These are phyloP conservation scores for Leuciscus idus DNA, from an alignment of 2,113 vertebrate genomes.

Conservation along the genomic window DNA sequence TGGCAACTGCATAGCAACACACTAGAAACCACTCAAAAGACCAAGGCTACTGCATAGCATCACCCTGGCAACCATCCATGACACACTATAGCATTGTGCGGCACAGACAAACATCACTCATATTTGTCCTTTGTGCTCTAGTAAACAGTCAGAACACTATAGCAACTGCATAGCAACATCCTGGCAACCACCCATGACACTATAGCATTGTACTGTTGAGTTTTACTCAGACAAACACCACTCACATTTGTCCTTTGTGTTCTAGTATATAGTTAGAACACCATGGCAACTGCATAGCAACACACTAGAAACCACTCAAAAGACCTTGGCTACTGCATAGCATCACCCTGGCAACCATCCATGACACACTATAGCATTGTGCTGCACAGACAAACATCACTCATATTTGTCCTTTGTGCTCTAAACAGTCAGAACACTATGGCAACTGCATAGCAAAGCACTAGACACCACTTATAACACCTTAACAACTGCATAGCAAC, in stretches of 20 bases:
- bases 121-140: background rate
- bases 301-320: background rate
- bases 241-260: background rate
- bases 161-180: background rate
- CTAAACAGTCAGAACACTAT: background rate
- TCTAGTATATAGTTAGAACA: background rate
- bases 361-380: background rate
- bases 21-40: background rate
- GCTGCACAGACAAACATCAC: too few relatives aligned
- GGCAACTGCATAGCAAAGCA: background rate
- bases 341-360: background rate
- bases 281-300: background rate
- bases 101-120: background rate
- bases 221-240: background rate
- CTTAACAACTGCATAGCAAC: background rate
- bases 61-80: background rate
- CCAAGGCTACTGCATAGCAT: background rate
- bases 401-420: too few relatives aligned
- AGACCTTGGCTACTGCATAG: background rate
- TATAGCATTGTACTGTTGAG: too few relatives aligned
- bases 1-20: background rate
- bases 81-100: background rate
- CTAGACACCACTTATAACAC: too few relatives aligned
- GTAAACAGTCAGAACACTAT: background rate
- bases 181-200: background rate